Conservation (phyloP, 2,113 vertebrate genomes). For the Glaucomys volans region DNA sequence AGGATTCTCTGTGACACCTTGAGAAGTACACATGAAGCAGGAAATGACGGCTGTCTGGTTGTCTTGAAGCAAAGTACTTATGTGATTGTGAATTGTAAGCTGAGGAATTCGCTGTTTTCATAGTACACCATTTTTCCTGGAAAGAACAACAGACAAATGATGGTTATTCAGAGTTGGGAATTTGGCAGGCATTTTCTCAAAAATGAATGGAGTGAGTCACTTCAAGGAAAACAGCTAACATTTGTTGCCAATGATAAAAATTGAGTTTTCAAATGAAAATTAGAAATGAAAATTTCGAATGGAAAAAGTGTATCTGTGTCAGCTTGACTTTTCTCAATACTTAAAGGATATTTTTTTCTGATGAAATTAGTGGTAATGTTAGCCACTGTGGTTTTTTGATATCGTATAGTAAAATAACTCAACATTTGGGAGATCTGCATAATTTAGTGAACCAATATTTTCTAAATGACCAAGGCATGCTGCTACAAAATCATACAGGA, state of each 20-base stretch:
- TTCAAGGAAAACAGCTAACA: conserved; percentile 20
- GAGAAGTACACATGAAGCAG: not conserved
- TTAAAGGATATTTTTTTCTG: conserved; percentile 12
- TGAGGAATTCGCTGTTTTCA: conserved; percentile 14
- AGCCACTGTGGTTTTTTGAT: not conserved
- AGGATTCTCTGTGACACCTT: not conserved
- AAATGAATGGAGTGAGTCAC: conserved; percentile 49
- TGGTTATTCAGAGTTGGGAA: conserved; percentile 19
- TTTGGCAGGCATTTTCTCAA: conserved; percentile 39
- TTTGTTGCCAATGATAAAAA: conserved; percentile 48
- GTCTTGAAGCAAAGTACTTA: not conserved
- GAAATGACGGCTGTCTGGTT: not conserved
- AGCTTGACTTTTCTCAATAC: not conserved
- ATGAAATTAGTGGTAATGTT: conserved; percentile 21
- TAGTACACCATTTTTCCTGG: not conserved
- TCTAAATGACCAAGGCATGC: conserved; percentile 36
- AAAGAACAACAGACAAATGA: conserved; percentile 38
- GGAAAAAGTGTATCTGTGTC: conserved; percentile 1
- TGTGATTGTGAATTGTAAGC: not conserved
- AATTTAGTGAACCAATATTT: conserved; percentile 46
- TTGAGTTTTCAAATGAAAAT: conserved; percentile 59
- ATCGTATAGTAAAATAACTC: not conserved
- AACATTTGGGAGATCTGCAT: conserved; percentile 39
- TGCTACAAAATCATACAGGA: not conserved
- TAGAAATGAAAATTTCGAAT: too few relatives aligned